Conservation (phyloP, 2,797 vertebrate genomes). For the Pseudochaenichthys georgianus region DNA sequence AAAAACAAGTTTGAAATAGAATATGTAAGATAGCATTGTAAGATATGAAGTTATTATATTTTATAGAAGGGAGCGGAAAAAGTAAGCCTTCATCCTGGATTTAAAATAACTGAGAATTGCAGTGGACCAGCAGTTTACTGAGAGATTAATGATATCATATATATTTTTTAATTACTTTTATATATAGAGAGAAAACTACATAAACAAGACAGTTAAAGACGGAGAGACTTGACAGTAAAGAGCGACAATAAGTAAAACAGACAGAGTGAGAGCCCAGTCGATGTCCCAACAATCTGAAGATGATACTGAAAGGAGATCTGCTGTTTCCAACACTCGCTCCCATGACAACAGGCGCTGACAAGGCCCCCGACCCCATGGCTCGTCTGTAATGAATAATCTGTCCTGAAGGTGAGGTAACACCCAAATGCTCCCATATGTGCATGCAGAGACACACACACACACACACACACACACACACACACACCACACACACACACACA, state of each 20-base stretch:
- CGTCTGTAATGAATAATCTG: slow-evolving; percentile 77
- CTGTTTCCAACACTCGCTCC: slow-evolving; percentile 70
- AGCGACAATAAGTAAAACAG: background rate
- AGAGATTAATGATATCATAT: no score
- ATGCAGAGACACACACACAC: slow-evolving; percentile 30
- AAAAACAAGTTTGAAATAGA: no score
- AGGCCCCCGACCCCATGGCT: slow-evolving; percentile 68
- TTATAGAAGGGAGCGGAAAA: no score
- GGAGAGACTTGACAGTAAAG: background rate
- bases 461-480: slow-evolving; percentile 35
- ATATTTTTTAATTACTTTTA: no score
- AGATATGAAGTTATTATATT: no score
- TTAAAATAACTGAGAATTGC: no score
- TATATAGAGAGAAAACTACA: no score
- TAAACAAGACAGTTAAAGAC: background rate
- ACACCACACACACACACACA: slow-evolving; percentile 33
- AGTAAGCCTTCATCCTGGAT: no score
- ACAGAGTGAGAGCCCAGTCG: slow-evolving; percentile 31
- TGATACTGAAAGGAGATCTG: slow-evolving; percentile 78
- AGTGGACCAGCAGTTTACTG: no score
- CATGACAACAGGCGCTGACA: slow-evolving; percentile 75
- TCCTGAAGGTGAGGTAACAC: slow-evolving; percentile 70
- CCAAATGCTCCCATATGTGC: slow-evolving; percentile 55
- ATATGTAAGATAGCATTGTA: no score
- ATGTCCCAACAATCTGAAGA: slow-evolving; percentile 71